Percentiles rank a stretch among this genome's conserved stretches.
Evolutionary conservation across 2,888 invertebrate species (phyloP).

Genomic region (Papilio protenor): DNA sequence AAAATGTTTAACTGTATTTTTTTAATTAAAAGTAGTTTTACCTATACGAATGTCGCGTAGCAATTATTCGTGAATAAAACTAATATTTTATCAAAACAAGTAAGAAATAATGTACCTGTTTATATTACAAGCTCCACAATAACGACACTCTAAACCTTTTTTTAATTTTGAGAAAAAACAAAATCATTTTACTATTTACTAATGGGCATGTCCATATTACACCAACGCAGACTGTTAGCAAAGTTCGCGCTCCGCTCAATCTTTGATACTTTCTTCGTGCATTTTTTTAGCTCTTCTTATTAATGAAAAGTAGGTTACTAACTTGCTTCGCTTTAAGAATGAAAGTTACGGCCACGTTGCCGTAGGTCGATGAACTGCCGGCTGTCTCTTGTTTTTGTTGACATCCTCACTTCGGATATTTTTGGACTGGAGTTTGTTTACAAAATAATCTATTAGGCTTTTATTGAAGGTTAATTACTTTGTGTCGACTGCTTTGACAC

Average conservation of each 20-base stretch:
- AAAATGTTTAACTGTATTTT: no score
- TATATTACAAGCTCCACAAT: not conserved
- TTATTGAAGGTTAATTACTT: not conserved
- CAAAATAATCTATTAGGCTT: not conserved
- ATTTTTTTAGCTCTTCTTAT: constrained; percentile 84
- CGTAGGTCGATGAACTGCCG: constrained; percentile 81
- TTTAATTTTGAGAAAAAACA: not conserved
- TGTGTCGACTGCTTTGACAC: not conserved
- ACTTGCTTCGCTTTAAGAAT: constrained; percentile 83
- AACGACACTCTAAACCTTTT: not conserved
- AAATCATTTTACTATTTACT: not conserved
- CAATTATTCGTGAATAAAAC: not conserved
- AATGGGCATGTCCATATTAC: constrained; percentile 57
- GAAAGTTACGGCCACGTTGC: constrained; percentile 83
- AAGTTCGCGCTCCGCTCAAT: constrained; percentile 83
- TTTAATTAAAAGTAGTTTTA: no score
- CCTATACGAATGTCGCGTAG: no score
- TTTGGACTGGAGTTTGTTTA: constrained; percentile 30
- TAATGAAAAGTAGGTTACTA: constrained; percentile 85
- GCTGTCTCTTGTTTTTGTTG: constrained; percentile 81
- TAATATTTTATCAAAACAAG: not conserved
- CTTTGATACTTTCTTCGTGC: constrained; percentile 85
- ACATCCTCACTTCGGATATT: constrained; percentile 21
- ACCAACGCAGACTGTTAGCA: constrained; percentile 65
- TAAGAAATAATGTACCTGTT: not conserved